Evolutionary conservation across 2,113 vertebrate species (phyloP), one percentile per base, ranked within the genome.

Genomic region (Chauna torquata): DNA sequence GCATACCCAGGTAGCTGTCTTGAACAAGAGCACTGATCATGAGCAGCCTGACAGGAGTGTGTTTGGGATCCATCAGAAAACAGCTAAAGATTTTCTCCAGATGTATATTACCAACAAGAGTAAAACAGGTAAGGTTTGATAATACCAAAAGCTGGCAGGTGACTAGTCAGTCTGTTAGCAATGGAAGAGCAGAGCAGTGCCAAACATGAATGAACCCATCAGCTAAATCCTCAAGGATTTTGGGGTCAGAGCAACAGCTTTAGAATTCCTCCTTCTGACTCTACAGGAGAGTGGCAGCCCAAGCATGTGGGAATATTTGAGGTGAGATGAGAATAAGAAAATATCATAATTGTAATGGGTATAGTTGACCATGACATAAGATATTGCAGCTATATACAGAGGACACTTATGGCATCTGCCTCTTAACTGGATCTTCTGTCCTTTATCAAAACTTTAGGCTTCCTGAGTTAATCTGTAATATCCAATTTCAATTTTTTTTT

Each of bases 281-380:
- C 28, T 36, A 50, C 44, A 34, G 24, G 18, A 69, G 30, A 38
- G 76, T 0, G 0, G 59, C 59, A 74, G 44, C n/a, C 12, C 9
- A 30, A 72, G 47, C 49, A 27, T 0, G 0, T 5, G 13, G 1
- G 1, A 82, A 55, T 55, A 40, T 55, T 14, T 70, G 49, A 59
- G n/a, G n/a, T 9, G 45, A 80, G 36, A 79, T 16, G 17, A 69
- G 16, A 38, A 15, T 5, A 78, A 68, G 42, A 40, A 64, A 40
- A 40, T 34, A 44, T 7, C 69, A n/a, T 44, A 79, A 75, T 27
- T 50, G 24, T 22, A 78, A 16, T 15, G 36, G 42, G 11, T 22
- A 4, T 36, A 16, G 64, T 13, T 40, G 59, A 49, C 23, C 11
- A 13, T 38, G 49, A 11, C 40, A 11, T 19, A 78, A 77, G 32